Conservation (phyloP, 2,113 vertebrate genomes). For the Chinchilla lanigera region DNA sequence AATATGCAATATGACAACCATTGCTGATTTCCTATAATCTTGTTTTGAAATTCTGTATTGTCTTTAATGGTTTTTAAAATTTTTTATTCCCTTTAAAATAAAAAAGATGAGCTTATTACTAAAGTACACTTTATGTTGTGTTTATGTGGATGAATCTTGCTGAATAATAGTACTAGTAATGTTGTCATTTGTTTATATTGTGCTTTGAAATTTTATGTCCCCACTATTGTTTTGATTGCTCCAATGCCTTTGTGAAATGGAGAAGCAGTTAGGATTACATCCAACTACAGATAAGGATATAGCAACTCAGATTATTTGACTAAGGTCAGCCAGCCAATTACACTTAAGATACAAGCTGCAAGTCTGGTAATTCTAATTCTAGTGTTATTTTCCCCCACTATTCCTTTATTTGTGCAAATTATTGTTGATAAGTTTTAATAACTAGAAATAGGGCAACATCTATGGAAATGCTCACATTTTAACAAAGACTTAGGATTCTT, state of each 20-base stretch:
- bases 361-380: background rate
- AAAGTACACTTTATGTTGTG: background rate
- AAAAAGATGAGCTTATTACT: background rate
- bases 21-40: too few species aligned
- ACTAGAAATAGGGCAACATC: background rate
- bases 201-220: background rate
- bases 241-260: background rate
- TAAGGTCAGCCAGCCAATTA: fast-evolving
- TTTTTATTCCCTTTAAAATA: too few species aligned
- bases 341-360: background rate
- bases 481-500: background rate
- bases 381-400: background rate
- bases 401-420: background rate
- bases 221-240: background rate
- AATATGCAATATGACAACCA: too few species aligned
- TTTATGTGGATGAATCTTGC: background rate
- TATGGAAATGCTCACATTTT: background rate
- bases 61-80: too few species aligned
- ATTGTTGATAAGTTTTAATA: background rate
- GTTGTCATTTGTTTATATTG: background rate
- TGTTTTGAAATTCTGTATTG: too few species aligned
- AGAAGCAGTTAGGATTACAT: background rate
- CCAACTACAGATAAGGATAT: background rate
- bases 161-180: background rate
- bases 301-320: background rate